Evolutionary conservation across 1,140 invertebrate genomes (phyloP).

Genomic region (Chironomus striatipennis): DNA sequence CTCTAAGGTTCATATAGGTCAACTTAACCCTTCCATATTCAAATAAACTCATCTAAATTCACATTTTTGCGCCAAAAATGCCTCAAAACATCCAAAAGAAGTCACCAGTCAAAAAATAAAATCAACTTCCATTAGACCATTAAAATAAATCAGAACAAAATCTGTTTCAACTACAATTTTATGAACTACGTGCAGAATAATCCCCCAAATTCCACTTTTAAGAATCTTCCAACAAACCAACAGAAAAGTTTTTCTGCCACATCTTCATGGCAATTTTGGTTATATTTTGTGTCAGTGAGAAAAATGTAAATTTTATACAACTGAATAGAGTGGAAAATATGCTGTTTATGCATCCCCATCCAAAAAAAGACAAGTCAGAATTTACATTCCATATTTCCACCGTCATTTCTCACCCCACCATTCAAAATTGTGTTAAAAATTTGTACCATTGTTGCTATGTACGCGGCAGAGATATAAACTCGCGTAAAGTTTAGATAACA

Average conservation of each 20-base stretch:
- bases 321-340: conserved; percentile 17
- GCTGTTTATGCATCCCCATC: not conserved
- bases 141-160: too few species aligned
- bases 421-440: conserved; percentile 3
- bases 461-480: not conserved
- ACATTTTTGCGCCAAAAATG: too few species aligned
- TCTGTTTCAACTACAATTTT: too few species aligned
- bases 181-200: too few species aligned
- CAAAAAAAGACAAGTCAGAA: too few species aligned
- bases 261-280: not conserved
- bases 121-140: too few species aligned
- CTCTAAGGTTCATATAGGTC: too few species aligned
- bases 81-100: too few species aligned
- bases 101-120: too few species aligned
- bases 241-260: not conserved
- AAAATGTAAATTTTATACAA: conserved; percentile 18
- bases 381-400: not conserved
- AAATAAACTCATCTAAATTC: too few species aligned
- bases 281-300: not conserved
- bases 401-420: not conserved
- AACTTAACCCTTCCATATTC: too few species aligned
- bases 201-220: too few species aligned
- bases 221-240: not conserved
- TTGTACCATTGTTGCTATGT: not conserved
- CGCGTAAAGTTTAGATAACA: not conserved